phyloP scores from a whole-genome alignment of 2,888 invertebrate genomes.

The Cantharis rustica region DNA sequence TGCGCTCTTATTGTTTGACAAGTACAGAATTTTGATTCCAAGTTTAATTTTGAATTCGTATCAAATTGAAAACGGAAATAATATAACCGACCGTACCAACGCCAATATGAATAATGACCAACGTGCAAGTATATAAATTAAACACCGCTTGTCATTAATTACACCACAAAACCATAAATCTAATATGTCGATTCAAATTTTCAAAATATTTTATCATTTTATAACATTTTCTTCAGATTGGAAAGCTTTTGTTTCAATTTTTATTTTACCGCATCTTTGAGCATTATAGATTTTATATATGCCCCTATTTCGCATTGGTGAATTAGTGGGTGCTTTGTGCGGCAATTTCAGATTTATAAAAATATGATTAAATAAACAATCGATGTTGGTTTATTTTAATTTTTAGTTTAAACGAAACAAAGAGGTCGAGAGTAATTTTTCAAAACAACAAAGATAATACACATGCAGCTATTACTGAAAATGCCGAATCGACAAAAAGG shows the following conservation, averaged over 20 bases:
- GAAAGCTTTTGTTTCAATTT: background rate
- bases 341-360: background rate
- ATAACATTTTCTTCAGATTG: background rate
- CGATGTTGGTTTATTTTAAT: too few relatives aligned
- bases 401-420: too few relatives aligned
- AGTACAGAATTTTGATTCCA: background rate
- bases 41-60: background rate
- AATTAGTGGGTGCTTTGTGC: background rate
- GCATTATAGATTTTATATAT: background rate
- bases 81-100: constrained; percentile 1
- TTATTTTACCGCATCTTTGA: background rate
- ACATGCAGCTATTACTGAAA: too few relatives aligned
- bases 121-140: constrained; percentile 1
- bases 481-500: too few relatives aligned
- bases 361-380: too few relatives aligned
- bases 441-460: too few relatives aligned
- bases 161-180: background rate
- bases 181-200: background rate
- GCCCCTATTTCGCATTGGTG: background rate
- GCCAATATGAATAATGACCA: constrained; percentile 5
- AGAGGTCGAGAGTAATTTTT: too few relatives aligned
- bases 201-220: background rate
- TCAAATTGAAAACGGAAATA: constrained; percentile 8
- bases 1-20: background rate
- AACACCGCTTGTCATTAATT: background rate